These are phyloP conservation scores for Brachystomella parvula DNA, from an alignment of 1,140 invertebrate genomes.

Conservation along the genomic window DNA sequence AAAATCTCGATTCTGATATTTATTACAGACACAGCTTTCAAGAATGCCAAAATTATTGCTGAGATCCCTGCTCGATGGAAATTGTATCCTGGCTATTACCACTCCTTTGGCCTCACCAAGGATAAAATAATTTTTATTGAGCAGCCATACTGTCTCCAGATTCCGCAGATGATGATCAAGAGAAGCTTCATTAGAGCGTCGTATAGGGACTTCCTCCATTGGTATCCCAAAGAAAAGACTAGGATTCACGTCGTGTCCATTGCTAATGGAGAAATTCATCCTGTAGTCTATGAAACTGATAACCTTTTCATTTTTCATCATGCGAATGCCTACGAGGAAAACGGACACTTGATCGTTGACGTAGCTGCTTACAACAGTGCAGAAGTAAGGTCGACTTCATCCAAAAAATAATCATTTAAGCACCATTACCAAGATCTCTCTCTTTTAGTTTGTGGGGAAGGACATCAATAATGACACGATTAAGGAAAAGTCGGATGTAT, in stretches of 20 bases:
- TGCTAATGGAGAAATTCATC: constrained; percentile 42
- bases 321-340: constrained; percentile 50
- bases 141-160: constrained; percentile 45
- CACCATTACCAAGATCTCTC: neutral
- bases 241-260: constrained; percentile 46
- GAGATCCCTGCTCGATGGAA: constrained; percentile 43
- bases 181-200: constrained; percentile 41
- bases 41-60: constrained; percentile 39
- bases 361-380: constrained; percentile 31
- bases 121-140: constrained; percentile 50
- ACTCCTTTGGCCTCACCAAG: constrained; percentile 51
- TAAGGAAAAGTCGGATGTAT: neutral
- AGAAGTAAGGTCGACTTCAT: constrained; percentile 13
- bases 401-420: neutral
- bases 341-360: constrained; percentile 41
- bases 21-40: constrained; percentile 29
- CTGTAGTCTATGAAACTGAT: constrained; percentile 42
- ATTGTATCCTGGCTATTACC: constrained; percentile 45
- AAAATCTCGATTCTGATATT: neutral
- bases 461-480: neutral
- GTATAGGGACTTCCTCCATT: constrained; percentile 45
- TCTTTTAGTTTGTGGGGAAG: neutral
- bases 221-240: constrained; percentile 44
- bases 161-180: constrained; percentile 42
- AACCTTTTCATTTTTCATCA: constrained; percentile 51